Evolutionary conservation across 2,888 invertebrate genomes (phyloP), one percentile per base, ranked within the genome.

Genomic region (Mactromeris polynyma): DNA sequence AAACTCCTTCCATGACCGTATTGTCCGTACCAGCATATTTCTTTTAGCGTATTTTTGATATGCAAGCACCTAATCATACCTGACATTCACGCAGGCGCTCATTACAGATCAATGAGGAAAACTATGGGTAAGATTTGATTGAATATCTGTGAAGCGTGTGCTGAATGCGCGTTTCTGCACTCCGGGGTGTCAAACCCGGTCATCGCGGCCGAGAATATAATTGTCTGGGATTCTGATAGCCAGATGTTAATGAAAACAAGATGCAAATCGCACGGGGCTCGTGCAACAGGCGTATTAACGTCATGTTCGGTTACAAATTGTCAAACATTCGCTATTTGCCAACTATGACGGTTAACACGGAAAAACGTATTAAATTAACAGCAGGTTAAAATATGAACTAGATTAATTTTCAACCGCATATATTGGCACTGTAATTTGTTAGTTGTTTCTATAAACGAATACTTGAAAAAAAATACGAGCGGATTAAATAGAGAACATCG

Each of bases 61-160:
- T 19, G 40, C n/a, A 36, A 38, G 17, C 26, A 19, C 33, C 85
- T 86, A 86, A 86, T 86, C 73, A 69, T 46, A 81, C 69, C 81
- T 81, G 85, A 86, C 85, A 81, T 86, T 42, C 81, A 81, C 80
- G 64, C 85, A 81, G 85, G 26, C 80, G 81, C 81, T 86, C 85
- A 86, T 86, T 86, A 86, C 81, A 81, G 85, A 86, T 81, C 85
- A 86, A 86, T 86, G 73, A 33, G 42, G 46, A 64, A 54, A 69
- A 64, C 58, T 69, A 38, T n/a, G 64, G 69, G 69, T 26, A 69
- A 40, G 51, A 40, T 81, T 69, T 64, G 85, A 86, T 81, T 73
- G 81, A 81, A 86, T 86, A 36, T 81, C 85, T 26, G 26, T 46
- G 42, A 81, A 64, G 69, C 78, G 51, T 46, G 80, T 26, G 73